Conservation (phyloP, 1,140 invertebrate species). For the Cyclargus thomasi region DNA sequence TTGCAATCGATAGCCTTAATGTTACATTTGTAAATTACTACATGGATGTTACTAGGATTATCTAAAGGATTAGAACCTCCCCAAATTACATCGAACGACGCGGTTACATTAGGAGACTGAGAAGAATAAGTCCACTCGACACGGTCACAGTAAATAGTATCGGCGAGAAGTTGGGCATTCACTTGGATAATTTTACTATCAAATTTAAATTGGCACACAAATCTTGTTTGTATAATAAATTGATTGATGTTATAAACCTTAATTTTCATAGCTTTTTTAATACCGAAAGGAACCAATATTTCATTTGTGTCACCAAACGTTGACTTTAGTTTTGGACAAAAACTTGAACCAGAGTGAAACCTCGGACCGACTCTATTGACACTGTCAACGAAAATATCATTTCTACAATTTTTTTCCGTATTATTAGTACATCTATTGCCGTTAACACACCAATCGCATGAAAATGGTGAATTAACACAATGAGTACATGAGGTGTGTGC, state of each 20-base stretch:
- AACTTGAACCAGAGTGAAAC: constrained; percentile 92
- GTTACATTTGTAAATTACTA: constrained; percentile 88
- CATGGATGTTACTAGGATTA: constrained; percentile 95
- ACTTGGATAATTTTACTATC: constrained; percentile 94
- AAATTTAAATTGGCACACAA: constrained; percentile 97
- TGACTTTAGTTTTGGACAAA: constrained; percentile 95
- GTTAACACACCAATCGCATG: constrained; percentile 97
- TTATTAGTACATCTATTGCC: constrained; percentile 97
- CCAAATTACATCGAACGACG: constrained; percentile 96
- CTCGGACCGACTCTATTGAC: constrained; percentile 92
- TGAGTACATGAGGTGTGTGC: constrained; percentile 95
- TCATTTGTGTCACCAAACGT: constrained; percentile 89
- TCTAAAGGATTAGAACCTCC: constrained; percentile 95
- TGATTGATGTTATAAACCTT: constrained; percentile 96
- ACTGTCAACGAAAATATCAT: constrained; percentile 95
- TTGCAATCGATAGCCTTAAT: constrained; percentile 97
- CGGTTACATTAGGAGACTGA: constrained; percentile 91
- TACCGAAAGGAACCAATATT: constrained; percentile 93
- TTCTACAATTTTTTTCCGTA: constrained; percentile 94
- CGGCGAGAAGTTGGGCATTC: constrained; percentile 91
- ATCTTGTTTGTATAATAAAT: constrained; percentile 94
- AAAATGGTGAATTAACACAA: constrained; percentile 95
- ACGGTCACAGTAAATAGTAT: constrained; percentile 95
- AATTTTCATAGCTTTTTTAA: constrained; percentile 91
- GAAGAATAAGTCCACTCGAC: constrained; percentile 95